Conservation (phyloP, 2,113 vertebrate species). For the Platysternon megacephalum region DNA sequence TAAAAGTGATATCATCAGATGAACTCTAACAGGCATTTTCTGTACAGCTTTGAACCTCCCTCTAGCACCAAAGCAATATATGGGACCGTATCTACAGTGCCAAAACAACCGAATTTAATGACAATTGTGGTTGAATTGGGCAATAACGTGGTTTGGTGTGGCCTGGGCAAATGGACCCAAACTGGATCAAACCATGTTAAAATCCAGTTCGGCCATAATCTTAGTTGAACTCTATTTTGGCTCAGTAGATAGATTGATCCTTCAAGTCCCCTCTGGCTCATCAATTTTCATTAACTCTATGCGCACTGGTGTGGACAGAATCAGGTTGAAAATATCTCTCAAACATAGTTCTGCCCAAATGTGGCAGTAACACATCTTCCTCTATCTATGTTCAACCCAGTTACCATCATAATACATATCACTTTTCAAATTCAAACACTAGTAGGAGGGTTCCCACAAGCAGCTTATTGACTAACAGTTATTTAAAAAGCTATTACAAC, state of each 20-base stretch:
- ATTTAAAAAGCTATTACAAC: not conserved
- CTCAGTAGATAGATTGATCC: not conserved
- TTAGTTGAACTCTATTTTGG: not conserved
- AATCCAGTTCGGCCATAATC: not conserved
- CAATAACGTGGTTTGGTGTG: constrained; percentile 42
- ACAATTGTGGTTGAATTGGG: constrained; percentile 1
- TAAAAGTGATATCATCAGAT: constrained; percentile 46
- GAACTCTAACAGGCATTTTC: constrained; percentile 44
- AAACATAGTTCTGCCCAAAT: not conserved
- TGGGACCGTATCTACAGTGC: not conserved
- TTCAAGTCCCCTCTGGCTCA: not conserved
- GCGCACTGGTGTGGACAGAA: no score
- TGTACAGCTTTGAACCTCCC: constrained; percentile 54
- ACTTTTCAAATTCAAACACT: not conserved
- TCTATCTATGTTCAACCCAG: not conserved
- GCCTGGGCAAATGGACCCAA: constrained; percentile 5
- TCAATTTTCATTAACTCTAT: not conserved
- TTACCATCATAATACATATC: not conserved
- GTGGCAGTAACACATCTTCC: not conserved
- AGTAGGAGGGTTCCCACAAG: not conserved
- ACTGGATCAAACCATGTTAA: not conserved
- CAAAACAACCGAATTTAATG: constrained; percentile 36
- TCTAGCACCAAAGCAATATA: constrained; percentile 40
- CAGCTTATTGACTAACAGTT: rapidly evolving
- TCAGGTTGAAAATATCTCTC: not conserved